Conservation (phyloP, 35 echinoderm and acorn worm genomes). For the Diadema setosum region DNA sequence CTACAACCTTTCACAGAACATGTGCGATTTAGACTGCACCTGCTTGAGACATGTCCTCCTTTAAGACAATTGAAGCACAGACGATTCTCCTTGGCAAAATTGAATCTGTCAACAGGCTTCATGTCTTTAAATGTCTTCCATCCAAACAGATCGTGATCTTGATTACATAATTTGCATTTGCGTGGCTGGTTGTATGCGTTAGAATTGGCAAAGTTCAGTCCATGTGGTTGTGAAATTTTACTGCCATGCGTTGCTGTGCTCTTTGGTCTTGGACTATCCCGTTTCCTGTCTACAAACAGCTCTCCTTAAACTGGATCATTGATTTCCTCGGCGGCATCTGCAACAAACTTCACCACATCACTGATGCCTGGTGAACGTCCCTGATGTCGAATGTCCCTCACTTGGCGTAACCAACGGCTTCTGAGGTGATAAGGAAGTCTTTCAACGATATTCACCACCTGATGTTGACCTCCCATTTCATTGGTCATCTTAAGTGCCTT, state of each 20-base stretch:
- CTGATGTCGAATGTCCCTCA: background rate
- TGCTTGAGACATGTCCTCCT: background rate
- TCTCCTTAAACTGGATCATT: background rate
- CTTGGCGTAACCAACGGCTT: background rate
- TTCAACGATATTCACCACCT: background rate
- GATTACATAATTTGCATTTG: background rate
- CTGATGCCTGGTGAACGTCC: background rate
- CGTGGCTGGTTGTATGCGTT: background rate
- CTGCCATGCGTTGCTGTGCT: background rate
- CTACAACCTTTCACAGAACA: slow-evolving; percentile 4
- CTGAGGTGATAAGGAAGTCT: background rate
- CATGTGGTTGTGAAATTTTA: background rate
- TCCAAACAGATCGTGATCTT: background rate
- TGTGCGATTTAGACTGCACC: background rate
- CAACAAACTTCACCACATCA: background rate
- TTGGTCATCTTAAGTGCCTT: background rate
- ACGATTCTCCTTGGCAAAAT: background rate
- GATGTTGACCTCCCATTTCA: background rate
- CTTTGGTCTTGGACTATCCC: background rate
- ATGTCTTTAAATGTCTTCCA: background rate
- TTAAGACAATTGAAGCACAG: background rate
- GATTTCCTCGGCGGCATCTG: background rate
- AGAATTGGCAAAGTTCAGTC: background rate
- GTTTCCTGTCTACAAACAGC: background rate
- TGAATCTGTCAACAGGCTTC: background rate